Evolutionary conservation across 2,888 invertebrate genomes (phyloP), one percentile per base, ranked within the genome.

Genomic region (Limnephilus auricula): DNA sequence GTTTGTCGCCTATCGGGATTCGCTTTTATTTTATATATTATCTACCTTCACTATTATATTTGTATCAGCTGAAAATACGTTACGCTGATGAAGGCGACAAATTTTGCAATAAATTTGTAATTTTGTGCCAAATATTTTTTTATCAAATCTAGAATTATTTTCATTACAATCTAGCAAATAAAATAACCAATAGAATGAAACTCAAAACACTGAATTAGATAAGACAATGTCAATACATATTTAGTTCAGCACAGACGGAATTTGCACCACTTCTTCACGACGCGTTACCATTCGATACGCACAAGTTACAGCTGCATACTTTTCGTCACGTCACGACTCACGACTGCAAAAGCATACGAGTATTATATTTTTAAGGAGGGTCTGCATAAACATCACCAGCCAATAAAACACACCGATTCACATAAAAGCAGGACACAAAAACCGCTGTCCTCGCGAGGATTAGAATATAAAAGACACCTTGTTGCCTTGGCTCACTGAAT

Each of bases 321-420:
- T 86, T 32, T 50, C 18, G 50, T 50, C 31, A 86, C 40, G 40
- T 40, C 40, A 40, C 40, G 40, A 40, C 40, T 40, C 40, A 40
- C 65, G 87, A 87, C 87, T 87, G 87, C 34, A n/a, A 87, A 87
- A 31, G 30, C 45, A 45, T 40, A n/a, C n/a, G n/a, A n/a, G n/a
- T n/a, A n/a, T n/a, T n/a, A 25, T 34, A 31, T 87, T 50, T 87
- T 65, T 87, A 84, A 65, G 65, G 65, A n/a, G 25, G 65, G 65
- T 65, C 65, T 65, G 9, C 2, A 65, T 3, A 45, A 85, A 85
- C 12, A 40, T 30, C 13, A 40, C 85, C 45, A 85, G 40, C 5
- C n/a, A 85, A 85, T n/a, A 37, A 85, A 85, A 85, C n/a, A n/a
- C 13, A 45, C 85, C 85, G 40, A 40, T 45, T 9, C 37, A 40